Evolutionary conservation across 2,113 vertebrate genomes (phyloP).

Genomic region (Triplophysa rosa): DNA sequence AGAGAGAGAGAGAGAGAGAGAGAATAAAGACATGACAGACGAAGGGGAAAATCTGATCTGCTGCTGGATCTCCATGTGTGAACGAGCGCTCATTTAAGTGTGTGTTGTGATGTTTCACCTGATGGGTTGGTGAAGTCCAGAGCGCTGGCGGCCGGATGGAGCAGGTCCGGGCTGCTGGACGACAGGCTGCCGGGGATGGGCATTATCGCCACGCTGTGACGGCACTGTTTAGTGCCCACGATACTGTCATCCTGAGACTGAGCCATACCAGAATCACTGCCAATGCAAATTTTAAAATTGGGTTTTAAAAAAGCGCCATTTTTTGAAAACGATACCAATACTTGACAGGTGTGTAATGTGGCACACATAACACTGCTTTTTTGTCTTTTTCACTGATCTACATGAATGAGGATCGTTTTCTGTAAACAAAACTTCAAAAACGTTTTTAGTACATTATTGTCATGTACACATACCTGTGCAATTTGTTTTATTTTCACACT

Average conservation of each 20-base stretch:
- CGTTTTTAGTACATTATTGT: no score
- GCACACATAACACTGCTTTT: no score
- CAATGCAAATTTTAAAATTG: no score
- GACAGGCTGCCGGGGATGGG: constrained; percentile 91
- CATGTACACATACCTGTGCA: no score
- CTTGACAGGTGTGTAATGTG: no score
- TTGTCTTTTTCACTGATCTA: no score
- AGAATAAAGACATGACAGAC: background rate
- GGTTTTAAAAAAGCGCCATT: no score
- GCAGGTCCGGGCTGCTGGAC: constrained; percentile 91
- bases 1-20: constrained; percentile 53
- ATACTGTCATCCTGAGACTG: constrained; percentile 98
- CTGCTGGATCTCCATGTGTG: no score
- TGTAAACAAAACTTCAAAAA: no score
- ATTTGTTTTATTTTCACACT: no score
- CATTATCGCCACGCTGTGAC: constrained; percentile 95
- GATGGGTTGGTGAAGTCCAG: constrained; percentile 92
- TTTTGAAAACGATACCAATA: no score
- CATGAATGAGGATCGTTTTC: no score
- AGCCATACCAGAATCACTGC: constrained; percentile 86
- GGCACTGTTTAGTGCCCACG: constrained; percentile 91
- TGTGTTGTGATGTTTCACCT: constrained; percentile 73
- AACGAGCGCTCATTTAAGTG: background rate
- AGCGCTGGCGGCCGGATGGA: constrained; percentile 87
- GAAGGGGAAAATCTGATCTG: background rate